Percentiles rank a stretch among this genome's conserved stretches.
Conservation (phyloP, 2,797 vertebrate genomes). For the Sardinella longiceps region DNA sequence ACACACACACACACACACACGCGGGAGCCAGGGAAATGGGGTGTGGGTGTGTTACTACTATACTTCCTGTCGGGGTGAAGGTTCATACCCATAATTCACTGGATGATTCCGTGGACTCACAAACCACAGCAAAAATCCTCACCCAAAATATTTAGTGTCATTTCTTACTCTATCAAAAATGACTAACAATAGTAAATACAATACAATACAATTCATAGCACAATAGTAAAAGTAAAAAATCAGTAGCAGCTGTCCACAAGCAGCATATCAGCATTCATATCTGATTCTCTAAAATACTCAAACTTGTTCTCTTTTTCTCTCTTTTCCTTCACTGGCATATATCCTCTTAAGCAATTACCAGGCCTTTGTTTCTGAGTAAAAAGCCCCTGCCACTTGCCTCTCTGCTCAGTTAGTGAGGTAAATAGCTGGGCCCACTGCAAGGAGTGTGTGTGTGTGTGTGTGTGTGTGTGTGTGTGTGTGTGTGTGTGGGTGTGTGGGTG, state of each 20-base stretch:
- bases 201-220: too few species aligned
- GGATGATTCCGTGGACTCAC: not conserved
- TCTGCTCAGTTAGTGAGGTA: not conserved
- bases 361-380: not conserved
- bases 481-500: not conserved
- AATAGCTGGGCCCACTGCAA: not conserved
- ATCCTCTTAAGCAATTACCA: not conserved
- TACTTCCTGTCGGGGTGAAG: slow-evolving; percentile 15
- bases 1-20: not conserved
- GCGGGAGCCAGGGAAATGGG: not conserved
- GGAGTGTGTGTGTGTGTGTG: not conserved
- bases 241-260: not conserved
- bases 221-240: not conserved
- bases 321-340: not conserved
- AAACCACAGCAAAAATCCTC: not conserved
- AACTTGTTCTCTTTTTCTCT: not conserved
- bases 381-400: not conserved
- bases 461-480: not conserved
- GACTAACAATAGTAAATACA: not conserved
- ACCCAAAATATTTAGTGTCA: not conserved
- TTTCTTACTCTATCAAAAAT: not conserved
- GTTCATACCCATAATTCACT: slow-evolving; percentile 12
- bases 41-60: slow-evolving; percentile 20
- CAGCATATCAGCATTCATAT: not conserved
- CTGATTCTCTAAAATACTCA: not conserved